Evolutionary conservation across 2,113 vertebrate species (phyloP).

Genomic region (Poecilia latipinna): DNA sequence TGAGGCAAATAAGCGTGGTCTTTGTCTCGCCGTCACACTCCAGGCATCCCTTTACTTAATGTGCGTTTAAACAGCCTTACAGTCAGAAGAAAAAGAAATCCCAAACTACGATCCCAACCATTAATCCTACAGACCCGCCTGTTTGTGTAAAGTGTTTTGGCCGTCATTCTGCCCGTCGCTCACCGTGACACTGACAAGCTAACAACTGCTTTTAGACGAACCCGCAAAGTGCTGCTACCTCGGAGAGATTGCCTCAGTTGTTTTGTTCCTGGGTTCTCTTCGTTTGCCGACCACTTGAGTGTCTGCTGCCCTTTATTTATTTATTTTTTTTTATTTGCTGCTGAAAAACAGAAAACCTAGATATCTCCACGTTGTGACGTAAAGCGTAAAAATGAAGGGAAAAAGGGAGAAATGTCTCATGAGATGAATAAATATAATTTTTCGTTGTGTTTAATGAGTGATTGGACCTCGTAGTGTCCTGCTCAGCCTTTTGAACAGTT

Average conservation of each 20-base stretch:
- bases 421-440: constrained; percentile 9
- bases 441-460: constrained; percentile 15
- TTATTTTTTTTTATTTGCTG: constrained; percentile 16
- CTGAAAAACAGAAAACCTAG: constrained; percentile 26
- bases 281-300: neutral
- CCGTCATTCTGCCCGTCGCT: neutral
- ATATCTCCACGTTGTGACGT: constrained; percentile 6
- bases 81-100: neutral
- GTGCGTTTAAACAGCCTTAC: too few species aligned
- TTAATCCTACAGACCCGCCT: neutral
- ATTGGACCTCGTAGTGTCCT: neutral
- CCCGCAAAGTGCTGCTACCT: neutral
- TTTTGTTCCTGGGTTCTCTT: neutral
- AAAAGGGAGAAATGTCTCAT: neutral
- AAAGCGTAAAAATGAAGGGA: constrained; percentile 16
- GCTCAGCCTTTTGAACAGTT: constrained; percentile 2
- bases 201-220: neutral
- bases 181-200: neutral
- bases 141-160: neutral
- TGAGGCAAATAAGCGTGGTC: too few species aligned
- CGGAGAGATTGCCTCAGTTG: neutral
- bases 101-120: neutral
- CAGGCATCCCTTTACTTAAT: too few species aligned
- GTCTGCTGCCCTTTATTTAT: constrained; percentile 17
- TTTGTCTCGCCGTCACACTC: too few species aligned